Evolutionary conservation across 2,113 vertebrate species (phyloP).

Genomic region (Tautogolabrus adspersus): DNA sequence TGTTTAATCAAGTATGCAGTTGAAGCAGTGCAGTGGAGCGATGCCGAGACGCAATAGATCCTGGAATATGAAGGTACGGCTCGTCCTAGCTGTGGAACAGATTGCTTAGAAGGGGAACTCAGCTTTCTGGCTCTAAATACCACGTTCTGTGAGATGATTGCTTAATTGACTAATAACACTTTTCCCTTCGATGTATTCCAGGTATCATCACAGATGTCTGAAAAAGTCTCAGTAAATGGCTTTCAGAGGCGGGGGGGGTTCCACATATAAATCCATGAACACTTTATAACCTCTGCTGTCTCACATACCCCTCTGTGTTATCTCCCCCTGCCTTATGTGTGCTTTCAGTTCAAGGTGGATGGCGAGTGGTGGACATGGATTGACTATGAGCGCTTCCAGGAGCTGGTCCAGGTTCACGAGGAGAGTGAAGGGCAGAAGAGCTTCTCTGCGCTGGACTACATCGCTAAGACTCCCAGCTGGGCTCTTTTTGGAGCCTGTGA

Average conservation of each 20-base stretch:
- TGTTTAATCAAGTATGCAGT: too few species aligned
- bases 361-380: constrained; percentile 96
- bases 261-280: too few species aligned
- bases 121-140: too few species aligned
- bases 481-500: constrained; percentile 89
- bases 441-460: constrained; percentile 89
- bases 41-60: too few species aligned
- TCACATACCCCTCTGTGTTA: not conserved
- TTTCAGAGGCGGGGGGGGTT: not conserved
- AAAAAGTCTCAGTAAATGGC: too few species aligned
- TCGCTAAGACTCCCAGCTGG: constrained; percentile 90
- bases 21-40: too few species aligned
- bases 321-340: not conserved
- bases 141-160: too few species aligned
- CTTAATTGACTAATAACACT: too few species aligned
- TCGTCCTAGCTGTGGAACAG: too few species aligned
- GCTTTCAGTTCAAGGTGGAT: constrained; percentile 88
- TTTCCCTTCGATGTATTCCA: not conserved
- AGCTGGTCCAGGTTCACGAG: constrained; percentile 81
- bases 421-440: constrained; percentile 74
- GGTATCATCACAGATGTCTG: not conserved
- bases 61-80: too few species aligned
- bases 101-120: too few species aligned
- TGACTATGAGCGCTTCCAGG: constrained; percentile 91
- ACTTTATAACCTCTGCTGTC: not conserved